Conservation (phyloP, 1,140 invertebrate species). For the Chironomus tepperi region DNA sequence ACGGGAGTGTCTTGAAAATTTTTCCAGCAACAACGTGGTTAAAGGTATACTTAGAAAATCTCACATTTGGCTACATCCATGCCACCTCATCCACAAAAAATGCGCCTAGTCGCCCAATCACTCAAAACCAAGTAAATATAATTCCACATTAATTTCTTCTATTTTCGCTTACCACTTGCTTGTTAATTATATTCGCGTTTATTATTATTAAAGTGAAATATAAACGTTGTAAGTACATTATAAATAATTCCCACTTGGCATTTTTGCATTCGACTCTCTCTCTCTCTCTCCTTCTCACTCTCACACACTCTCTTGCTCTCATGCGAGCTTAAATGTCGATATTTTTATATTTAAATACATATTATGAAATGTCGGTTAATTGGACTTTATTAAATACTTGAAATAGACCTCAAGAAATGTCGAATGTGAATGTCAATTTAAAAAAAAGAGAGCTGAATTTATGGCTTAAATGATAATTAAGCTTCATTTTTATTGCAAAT, state of each 20-base stretch:
- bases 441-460: background rate
- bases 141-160: background rate
- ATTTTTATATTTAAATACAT: background rate
- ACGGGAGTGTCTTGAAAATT: too few species aligned
- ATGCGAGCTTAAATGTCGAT: too few species aligned
- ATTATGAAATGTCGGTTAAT: background rate
- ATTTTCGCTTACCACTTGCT: background rate
- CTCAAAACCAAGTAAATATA: too few species aligned
- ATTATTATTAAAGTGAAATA: background rate
- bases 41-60: too few species aligned
- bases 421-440: too few species aligned
- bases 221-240: background rate
- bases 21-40: too few species aligned
- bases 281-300: background rate
- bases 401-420: too few species aligned
- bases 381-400: background rate
- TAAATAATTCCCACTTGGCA: constrained; percentile 12
- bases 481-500: constrained; percentile 2
- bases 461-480: background rate
- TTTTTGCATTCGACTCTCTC: background rate
- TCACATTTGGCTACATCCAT: too few species aligned
- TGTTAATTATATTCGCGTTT: background rate
- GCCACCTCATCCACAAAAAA: too few species aligned
- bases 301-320: background rate
- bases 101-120: too few species aligned